These are phyloP conservation scores for rabbit (Oryctolagus cuniculus) DNA, from an alignment of 2,113 vertebrate species.

Conservation along the genomic window DNA sequence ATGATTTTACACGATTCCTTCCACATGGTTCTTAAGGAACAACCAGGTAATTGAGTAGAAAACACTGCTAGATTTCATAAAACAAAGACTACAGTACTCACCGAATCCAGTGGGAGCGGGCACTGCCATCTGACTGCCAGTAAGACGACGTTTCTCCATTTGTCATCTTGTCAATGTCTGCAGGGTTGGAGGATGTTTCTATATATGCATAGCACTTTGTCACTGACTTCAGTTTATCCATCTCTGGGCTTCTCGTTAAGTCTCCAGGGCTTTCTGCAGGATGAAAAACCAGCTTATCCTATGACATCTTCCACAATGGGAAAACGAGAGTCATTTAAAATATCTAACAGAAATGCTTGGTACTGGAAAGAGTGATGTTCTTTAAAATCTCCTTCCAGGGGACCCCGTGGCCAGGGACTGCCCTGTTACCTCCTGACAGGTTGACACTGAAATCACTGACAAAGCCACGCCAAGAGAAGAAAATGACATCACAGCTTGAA, in stretches of 20 bases:
- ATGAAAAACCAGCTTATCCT: constrained; percentile 13
- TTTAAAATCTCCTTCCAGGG: constrained; percentile 59
- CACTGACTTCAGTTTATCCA: constrained; percentile 94
- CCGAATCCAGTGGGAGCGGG: constrained; percentile 99
- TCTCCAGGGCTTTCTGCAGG: constrained; percentile 89
- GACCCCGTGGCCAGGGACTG: not conserved
- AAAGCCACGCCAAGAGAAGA: not conserved
- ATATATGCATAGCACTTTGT: constrained; percentile 96
- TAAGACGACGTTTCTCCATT: constrained; percentile 96
- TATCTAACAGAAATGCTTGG: constrained; percentile 51
- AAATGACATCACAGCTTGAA: not conserved
- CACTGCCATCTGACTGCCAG: constrained; percentile 98
- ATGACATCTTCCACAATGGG: not conserved
- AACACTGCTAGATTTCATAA: not conserved
- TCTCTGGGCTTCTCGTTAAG: constrained; percentile 92
- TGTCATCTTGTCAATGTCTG: constrained; percentile 96
- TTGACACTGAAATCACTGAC: not conserved
- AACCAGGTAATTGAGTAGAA: not conserved
- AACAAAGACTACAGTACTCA: constrained; percentile 69
- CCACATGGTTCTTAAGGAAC: constrained; percentile 26
- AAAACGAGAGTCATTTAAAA: constrained; percentile 49
- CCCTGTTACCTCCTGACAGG: not conserved
- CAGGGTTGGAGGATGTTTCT: constrained; percentile 95
- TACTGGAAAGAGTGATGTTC: not conserved
- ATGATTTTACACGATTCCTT: constrained; percentile 24